Conservation (phyloP, 1,140 invertebrate genomes). For the Medauroidea extradentata region DNA sequence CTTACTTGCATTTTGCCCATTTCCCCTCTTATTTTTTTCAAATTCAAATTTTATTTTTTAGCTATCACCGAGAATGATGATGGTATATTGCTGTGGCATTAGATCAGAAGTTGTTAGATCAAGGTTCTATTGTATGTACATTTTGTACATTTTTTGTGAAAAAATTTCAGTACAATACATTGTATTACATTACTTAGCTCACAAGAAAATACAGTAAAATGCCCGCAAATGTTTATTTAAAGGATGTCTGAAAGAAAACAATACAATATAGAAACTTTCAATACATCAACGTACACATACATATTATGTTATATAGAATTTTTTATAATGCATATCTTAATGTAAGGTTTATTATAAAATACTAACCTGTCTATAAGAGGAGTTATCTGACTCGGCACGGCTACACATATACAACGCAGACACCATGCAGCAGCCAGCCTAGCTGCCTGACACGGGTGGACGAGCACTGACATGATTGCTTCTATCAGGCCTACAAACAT, state of each 20-base stretch:
- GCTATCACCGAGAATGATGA: too few species aligned
- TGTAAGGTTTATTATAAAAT: background rate
- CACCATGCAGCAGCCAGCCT: constrained; percentile 93
- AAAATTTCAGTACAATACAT: too few species aligned
- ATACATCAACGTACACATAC: background rate
- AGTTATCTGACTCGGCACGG: constrained; percentile 89
- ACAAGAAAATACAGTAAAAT: background rate
- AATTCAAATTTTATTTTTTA: too few species aligned
- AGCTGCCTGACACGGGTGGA: constrained; percentile 90
- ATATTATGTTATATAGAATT: background rate
- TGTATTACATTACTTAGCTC: too few species aligned
- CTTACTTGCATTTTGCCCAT: too few species aligned
- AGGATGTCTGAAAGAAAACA: background rate
- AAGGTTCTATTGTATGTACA: too few species aligned
- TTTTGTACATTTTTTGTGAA: too few species aligned
- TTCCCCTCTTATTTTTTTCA: too few species aligned
- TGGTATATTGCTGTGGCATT: too few species aligned
- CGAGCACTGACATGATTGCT: constrained; percentile 70
- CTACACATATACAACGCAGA: constrained; percentile 83
- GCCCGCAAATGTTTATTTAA: background rate
- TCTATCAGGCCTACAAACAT: constrained; percentile 46
- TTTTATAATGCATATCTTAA: background rate
- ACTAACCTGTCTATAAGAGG: constrained; percentile 76
- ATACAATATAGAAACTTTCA: background rate
- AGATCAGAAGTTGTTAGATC: too few species aligned